Evolutionary conservation across 2,113 vertebrate species (phyloP).

Genomic region (Cariama cristata): DNA sequence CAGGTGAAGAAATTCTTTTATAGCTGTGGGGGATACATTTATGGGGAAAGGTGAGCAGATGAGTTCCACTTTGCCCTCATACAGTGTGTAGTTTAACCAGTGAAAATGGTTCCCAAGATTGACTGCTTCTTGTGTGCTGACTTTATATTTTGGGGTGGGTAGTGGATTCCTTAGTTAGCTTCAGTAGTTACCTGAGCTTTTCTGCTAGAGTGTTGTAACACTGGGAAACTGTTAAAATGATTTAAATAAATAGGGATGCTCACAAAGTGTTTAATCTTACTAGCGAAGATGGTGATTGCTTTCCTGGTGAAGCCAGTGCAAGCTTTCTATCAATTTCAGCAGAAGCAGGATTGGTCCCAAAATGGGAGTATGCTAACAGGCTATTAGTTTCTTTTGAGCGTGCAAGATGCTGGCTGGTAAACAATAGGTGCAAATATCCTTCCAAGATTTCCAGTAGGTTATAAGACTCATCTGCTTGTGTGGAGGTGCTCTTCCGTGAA

Average conservation of each 20-base stretch:
- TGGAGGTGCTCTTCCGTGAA: conserved; percentile 21
- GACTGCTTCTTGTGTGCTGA: conserved; percentile 47
- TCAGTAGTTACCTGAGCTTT: conserved; percentile 62
- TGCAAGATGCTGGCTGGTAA: conserved; percentile 12
- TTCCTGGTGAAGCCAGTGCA: conserved; percentile 1
- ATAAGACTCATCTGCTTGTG: conserved; percentile 26
- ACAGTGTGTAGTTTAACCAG: conserved; percentile 30
- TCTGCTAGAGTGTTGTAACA: conserved; percentile 43
- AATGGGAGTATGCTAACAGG: not conserved
- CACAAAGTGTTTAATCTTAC: conserved; percentile 24
- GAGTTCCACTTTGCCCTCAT: conserved; percentile 53
- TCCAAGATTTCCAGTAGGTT: not conserved
- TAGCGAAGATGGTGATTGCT: not conserved
- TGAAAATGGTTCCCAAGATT: conserved; percentile 45
- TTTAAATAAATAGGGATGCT: conserved; percentile 22
- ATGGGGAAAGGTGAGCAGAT: conserved; percentile 41
- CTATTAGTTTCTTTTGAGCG: not conserved
- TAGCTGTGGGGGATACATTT: conserved; percentile 16
- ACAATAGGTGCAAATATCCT: conserved; percentile 22
- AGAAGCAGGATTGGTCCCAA: not conserved
- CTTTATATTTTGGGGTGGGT: conserved; percentile 35
- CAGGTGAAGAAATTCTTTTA: not conserved
- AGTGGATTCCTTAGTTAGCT: conserved; percentile 50
- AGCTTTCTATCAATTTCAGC: conserved; percentile 3
- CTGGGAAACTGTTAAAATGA: conserved; percentile 24